Base-by-base conservation (phyloP, 92 coral and sea anemone genomes). In the Epizoanthus scotinus region DNA sequence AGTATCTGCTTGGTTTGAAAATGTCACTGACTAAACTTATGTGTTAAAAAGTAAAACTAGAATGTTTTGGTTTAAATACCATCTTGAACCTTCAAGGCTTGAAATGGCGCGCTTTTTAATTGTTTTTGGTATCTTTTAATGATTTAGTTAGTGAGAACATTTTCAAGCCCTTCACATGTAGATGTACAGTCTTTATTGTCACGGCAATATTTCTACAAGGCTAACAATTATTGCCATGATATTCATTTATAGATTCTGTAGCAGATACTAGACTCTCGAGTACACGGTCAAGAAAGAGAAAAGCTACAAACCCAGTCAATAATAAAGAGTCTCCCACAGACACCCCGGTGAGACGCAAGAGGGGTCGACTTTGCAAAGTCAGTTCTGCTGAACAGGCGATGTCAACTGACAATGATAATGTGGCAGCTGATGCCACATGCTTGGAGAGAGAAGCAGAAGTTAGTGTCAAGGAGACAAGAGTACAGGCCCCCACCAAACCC, bases 401-500 rank as follows among this genome's bases (percentile, higher is more conserved):
- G 13, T 44, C 50, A 47, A 47, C 52, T 47, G 52, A 47, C 14
- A 55, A 14, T 22, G 24, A 38, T n/a, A 17, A 28, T 69, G 29
- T n/a, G n/a, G n/a, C 27, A 15, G 31, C 57, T 18, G n/a, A 12
- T 1, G 77, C 56, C 31, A 40, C 56, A 53, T 12, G 55, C 64
- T 21, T 65, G 28, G 84, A 62, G 29, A 60, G 49, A 44, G 78
- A 78, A 18, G 70, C 42, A 0, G 59, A 85, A 52, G 79, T 36
- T 18, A 57, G 26, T 20, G 10, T n/a, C 3, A 42, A 56, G 20
- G 79, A 74, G 17, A 2, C 29, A 19, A 6, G 42, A 12, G n/a
- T 8, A 27, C 19, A 38, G 52, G 21, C 73, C 15, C 21, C 26
- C 21, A 17, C 55, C 73, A 44, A 5, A 20, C n/a, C 29, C 42